These are phyloP conservation scores for Conopomorpha cramerella DNA, from an alignment of 1,140 invertebrate genomes.

Conservation along the genomic window DNA sequence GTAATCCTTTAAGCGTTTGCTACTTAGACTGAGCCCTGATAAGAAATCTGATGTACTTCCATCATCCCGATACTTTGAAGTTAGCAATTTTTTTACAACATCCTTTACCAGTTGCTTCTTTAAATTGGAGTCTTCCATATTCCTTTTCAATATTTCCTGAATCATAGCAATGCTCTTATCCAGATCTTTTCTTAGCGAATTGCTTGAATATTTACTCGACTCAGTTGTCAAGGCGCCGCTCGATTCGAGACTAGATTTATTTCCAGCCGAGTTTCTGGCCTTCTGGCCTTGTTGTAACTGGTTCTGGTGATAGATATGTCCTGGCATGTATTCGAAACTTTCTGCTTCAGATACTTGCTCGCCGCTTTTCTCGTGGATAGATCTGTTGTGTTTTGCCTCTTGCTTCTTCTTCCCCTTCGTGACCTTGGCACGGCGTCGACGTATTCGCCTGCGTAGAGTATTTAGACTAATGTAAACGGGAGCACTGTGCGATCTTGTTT, in stretches of 20 bases:
- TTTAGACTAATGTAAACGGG: slow-evolving; percentile 36
- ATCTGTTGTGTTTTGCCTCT: slow-evolving; percentile 18
- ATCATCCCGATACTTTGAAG: slow-evolving; percentile 40
- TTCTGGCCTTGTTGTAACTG: slow-evolving; percentile 16
- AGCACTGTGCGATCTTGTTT: slow-evolving; percentile 9
- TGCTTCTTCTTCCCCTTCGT: slow-evolving; percentile 15
- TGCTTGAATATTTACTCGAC: slow-evolving; percentile 36
- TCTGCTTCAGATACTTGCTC: slow-evolving; percentile 47
- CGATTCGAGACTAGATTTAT: slow-evolving; percentile 48
- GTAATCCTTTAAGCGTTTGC: slow-evolving; percentile 20
- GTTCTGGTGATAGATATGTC: slow-evolving; percentile 48
- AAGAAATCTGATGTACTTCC: slow-evolving; percentile 36
- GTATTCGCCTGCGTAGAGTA: slow-evolving; percentile 24
- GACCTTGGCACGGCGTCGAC: slow-evolving; percentile 21
- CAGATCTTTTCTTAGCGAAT: slow-evolving; percentile 44
- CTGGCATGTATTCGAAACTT: slow-evolving; percentile 59
- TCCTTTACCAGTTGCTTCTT: slow-evolving; percentile 47
- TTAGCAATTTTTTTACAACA: slow-evolving; percentile 37
- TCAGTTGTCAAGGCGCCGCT: slow-evolving; percentile 35
- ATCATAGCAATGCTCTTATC: slow-evolving; percentile 41
- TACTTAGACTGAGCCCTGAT: slow-evolving; percentile 34
- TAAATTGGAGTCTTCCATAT: slow-evolving; percentile 26
- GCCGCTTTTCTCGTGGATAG: slow-evolving; percentile 23
- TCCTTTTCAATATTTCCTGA: slow-evolving; percentile 24
- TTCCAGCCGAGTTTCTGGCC: slow-evolving; percentile 17